Percentiles rank a stretch among this genome's conserved stretches.
phyloP scores from a whole-genome alignment of 2,888 invertebrate species.

The Prenolepis imparis region DNA sequence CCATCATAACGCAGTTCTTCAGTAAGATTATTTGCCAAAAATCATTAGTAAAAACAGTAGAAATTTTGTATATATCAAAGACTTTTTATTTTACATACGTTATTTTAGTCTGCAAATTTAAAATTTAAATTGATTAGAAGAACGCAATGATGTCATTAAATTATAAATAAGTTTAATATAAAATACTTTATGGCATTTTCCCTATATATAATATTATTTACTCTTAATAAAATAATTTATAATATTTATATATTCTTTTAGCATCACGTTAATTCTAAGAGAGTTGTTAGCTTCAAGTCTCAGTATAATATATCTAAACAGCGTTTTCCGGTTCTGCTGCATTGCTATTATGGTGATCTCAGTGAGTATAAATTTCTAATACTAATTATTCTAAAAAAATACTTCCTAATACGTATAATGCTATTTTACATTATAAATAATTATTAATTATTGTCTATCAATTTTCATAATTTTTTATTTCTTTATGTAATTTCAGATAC shows the following conservation, averaged over 20 bases:
- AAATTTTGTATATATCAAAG: not conserved
- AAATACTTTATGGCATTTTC: not conserved
- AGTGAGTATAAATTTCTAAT: slow-evolving; percentile 61
- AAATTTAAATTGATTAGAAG: not conserved
- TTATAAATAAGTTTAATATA: not conserved
- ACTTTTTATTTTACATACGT: not conserved
- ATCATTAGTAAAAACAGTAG: not conserved
- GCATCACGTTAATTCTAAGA: slow-evolving; percentile 60
- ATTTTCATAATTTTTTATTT: not conserved
- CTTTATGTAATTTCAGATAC: not conserved
- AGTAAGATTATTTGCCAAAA: slow-evolving; percentile 55
- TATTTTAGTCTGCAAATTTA: too few species aligned
- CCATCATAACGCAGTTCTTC: slow-evolving; percentile 62
- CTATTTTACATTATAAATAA: not conserved
- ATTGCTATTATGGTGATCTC: slow-evolving; percentile 67
- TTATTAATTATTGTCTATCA: too few species aligned
- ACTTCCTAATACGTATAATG: not conserved
- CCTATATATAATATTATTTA: not conserved
- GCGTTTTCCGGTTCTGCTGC: slow-evolving; percentile 74
- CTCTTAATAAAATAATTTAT: too few species aligned
- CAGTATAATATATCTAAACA: slow-evolving; percentile 69
- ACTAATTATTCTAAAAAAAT: not conserved
- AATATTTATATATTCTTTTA: slow-evolving; percentile 13
- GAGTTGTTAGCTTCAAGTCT: slow-evolving; percentile 67
- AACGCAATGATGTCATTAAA: not conserved